Conservation (phyloP, 2,113 vertebrate species). For the Passer montanus region DNA sequence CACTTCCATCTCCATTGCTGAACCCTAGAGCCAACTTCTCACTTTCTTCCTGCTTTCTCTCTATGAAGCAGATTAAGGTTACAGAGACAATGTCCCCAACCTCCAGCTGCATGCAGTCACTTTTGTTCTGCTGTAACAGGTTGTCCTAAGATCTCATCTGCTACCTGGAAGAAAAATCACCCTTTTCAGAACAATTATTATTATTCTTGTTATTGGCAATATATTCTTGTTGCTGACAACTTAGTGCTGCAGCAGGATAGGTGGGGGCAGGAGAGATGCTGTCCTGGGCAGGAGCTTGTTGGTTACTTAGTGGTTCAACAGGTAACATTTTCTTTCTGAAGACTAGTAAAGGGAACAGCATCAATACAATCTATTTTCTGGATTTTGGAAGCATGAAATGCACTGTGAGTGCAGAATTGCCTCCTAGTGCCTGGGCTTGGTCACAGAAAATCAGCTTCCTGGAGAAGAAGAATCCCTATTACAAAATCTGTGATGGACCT, state of each 20-base stretch:
- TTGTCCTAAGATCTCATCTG: not conserved
- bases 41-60: not conserved
- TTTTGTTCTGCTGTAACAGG: not conserved
- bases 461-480: not conserved
- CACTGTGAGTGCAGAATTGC: not conserved
- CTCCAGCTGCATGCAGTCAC: not conserved
- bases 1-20: not conserved
- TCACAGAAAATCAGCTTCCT: not conserved
- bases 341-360: not conserved
- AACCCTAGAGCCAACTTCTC: not conserved
- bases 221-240: not conserved
- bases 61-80: not conserved
- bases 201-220: not conserved
- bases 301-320: not conserved
- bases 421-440: not conserved
- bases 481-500: not conserved
- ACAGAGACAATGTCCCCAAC: not conserved
- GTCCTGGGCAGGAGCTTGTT: not conserved
- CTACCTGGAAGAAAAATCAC: not conserved
- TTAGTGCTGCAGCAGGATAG: not conserved
- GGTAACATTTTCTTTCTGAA: not conserved
- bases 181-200: not conserved
- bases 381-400: not conserved
- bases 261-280: not conserved
- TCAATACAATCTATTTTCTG: not conserved